These are phyloP conservation scores for Morinoia aosen DNA, from an alignment of 2,888 invertebrate genomes.

Conservation along the genomic window DNA sequence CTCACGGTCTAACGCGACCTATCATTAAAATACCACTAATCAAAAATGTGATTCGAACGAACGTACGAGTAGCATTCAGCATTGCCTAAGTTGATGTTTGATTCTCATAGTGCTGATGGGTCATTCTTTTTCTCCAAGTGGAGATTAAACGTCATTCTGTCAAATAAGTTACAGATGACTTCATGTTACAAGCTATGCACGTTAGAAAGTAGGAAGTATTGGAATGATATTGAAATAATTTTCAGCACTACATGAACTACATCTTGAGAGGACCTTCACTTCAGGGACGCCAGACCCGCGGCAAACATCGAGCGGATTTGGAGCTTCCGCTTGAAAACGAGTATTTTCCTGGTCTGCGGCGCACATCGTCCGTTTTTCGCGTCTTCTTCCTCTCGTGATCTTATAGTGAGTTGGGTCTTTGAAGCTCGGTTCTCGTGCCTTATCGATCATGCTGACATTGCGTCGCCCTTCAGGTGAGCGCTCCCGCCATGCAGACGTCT, in stretches of 20 bases:
- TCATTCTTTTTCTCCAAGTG: too few species aligned
- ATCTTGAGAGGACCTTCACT: neutral
- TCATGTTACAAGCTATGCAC: too few species aligned
- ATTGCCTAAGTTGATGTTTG: too few species aligned
- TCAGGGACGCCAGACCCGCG: neutral
- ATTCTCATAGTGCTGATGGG: too few species aligned
- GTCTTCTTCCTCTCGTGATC: neutral
- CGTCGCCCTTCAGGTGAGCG: conserved; percentile 7
- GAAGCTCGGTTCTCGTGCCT: neutral
- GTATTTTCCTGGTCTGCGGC: neutral
- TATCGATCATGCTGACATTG: conserved; percentile 37
- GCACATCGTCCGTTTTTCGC: neutral
- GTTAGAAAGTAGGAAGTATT: too few species aligned
- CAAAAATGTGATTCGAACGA: too few species aligned
- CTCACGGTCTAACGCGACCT: too few species aligned
- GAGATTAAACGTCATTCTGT: too few species aligned
- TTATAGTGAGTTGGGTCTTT: neutral
- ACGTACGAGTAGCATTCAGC: too few species aligned
- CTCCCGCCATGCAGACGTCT: neutral
- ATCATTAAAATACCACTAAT: too few species aligned
- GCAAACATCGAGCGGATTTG: neutral
- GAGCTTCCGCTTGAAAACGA: conserved; percentile 19
- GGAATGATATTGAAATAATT: neutral
- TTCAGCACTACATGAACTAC: neutral
- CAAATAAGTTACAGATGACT: too few species aligned